Evolutionary conservation across 2,797 vertebrate genomes (phyloP), one percentile per base, ranked within the genome.

Genomic region (Cirrhinus molitorella): DNA sequence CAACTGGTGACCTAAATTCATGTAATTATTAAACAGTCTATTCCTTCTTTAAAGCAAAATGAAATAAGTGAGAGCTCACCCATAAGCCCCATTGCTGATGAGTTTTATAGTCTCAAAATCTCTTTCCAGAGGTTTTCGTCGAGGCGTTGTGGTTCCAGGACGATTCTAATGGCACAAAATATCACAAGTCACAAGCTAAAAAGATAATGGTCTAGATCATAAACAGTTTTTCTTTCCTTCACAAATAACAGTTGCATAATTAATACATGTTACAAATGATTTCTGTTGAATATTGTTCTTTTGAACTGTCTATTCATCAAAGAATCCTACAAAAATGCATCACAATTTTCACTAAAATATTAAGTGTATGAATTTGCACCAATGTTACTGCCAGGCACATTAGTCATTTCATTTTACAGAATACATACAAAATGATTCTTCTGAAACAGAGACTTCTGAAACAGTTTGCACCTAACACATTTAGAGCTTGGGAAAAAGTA

Each of bases 101-200:
- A 99, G 94, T 88, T 99, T 99, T 92, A 98, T 96, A 43, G 97
- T 98, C 91, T 99, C 97, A 63, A 99, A 99, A 91, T 99, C 98
- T 0, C 92, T 97, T 89, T 99, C 98, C 0, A 97, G 92, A 0
- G 98, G 98, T 87, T 98, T 99, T 89, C 96, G 95, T 87, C 97
- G 94, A 0, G 96, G 95, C 1, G 94, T 93, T 0, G 95, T 92
- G 7, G 90, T 89, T 1, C 85, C 91, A 8, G 88, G 83, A 65
- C 93, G 91, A 59, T 85, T 88, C 84, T 87, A 75, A n/a, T 71
- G 65, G 76, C 8, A 65, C 34, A 70, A 61, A 78, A 34, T n/a
- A n/a, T n/a, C n/a, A n/a, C n/a, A n/a, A n/a, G n/a, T n/a, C n/a
- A n/a, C n/a, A n/a, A n/a, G n/a, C n/a, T n/a, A n/a, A n/a, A n/a